A percentile compares a stretch with the other conserved stretches of the same genome.
Evolutionary conservation across 2,888 invertebrate species (phyloP).

Genomic region (Hesperia comma): DNA sequence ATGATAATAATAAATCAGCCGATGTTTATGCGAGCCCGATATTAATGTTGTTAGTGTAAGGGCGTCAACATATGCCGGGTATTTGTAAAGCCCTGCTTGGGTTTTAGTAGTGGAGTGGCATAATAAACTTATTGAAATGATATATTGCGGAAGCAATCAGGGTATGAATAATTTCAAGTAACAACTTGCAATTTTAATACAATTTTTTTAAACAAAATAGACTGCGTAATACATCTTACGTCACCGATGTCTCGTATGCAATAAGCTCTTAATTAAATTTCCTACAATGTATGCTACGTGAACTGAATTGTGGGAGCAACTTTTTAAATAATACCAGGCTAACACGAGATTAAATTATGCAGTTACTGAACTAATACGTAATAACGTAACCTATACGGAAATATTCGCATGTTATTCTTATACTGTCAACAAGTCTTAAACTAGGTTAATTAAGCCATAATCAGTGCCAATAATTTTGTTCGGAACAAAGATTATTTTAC

Average conservation of each 20-base stretch:
- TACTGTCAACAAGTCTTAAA: too few species aligned
- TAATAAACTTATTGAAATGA: not conserved
- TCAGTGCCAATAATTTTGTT: too few species aligned
- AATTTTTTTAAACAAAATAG: too few species aligned
- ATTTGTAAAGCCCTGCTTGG: constrained; percentile 16
- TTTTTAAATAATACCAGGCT: constrained; percentile 1
- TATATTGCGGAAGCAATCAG: not conserved
- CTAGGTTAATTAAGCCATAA: too few species aligned
- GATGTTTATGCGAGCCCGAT: constrained; percentile 49
- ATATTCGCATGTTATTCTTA: too few species aligned
- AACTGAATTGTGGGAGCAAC: not conserved
- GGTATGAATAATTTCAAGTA: not conserved
- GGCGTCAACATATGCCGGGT: constrained; percentile 34
- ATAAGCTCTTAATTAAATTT: constrained; percentile 5
- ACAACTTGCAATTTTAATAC: not conserved
- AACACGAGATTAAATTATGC: not conserved
- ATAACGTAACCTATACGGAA: too few species aligned
- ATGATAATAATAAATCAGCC: constrained; percentile 46
- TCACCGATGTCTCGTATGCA: not conserved
- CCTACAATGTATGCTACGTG: not conserved
- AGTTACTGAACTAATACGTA: not conserved
- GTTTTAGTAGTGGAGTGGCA: constrained; percentile 2
- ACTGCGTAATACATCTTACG: too few species aligned
- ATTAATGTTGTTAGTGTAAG: constrained; percentile 56
- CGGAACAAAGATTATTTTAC: too few species aligned